A percentile compares a stretch with the other conserved stretches of the same genome.
Conservation (phyloP, 92 coral and sea anemone species). For the Porites evermanni region DNA sequence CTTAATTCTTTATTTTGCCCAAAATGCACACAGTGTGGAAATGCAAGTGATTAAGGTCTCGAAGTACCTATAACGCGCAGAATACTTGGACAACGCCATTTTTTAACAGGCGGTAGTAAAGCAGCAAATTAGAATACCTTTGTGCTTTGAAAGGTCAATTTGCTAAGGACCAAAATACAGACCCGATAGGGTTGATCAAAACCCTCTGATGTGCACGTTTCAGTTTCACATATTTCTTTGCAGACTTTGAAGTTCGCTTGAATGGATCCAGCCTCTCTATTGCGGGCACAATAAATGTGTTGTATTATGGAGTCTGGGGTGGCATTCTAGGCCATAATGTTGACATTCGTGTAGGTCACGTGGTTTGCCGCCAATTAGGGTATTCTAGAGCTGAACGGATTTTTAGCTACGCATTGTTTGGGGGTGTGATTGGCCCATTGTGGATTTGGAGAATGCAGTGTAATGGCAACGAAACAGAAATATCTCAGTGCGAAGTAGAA, state of each 20-base stretch:
- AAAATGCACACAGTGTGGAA: too few species aligned
- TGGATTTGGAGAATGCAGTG: neutral
- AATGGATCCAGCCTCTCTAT: neutral
- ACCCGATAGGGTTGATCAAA: too few species aligned
- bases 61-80: too few species aligned
- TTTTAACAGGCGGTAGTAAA: too few species aligned
- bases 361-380: conserved; percentile 40
- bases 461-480: conserved; percentile 26
- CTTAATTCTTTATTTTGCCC: too few species aligned
- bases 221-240: neutral
- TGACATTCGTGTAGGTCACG: conserved; percentile 28
- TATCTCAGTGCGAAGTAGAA: neutral
- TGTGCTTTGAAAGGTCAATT: too few species aligned
- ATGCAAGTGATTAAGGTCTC: too few species aligned
- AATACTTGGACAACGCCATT: too few species aligned
- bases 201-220: too few species aligned
- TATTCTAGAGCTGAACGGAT: conserved; percentile 13
- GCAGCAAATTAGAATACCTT: too few species aligned
- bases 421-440: conserved; percentile 1
- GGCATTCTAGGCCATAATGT: neutral
- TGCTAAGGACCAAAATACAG: too few species aligned
- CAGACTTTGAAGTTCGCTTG: conserved; percentile 17
- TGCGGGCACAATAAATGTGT: conserved; percentile 26
- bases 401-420: neutral
- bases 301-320: conserved; percentile 45